Conservation (phyloP, 2,113 vertebrate genomes). For the Drymodes brunneopygia region DNA sequence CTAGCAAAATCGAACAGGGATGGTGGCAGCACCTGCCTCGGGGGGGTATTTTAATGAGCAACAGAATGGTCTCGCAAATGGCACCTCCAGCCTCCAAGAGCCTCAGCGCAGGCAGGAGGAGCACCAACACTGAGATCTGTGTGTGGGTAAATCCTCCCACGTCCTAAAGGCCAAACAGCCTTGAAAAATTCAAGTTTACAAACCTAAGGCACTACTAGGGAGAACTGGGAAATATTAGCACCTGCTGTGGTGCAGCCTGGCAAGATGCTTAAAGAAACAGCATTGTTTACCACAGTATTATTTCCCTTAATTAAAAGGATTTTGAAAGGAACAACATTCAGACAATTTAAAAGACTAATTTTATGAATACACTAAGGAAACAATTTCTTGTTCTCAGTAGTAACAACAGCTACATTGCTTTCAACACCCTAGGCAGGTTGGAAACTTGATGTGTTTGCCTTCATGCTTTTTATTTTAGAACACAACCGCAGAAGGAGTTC, state of each 20-base stretch:
- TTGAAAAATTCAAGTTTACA: not conserved
- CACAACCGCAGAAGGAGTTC: accelerated
- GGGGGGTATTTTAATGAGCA: not conserved
- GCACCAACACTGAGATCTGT: not conserved
- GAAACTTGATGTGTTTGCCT: not conserved
- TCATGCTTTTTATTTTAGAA: not conserved
- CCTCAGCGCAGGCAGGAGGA: not conserved
- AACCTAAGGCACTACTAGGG: not conserved
- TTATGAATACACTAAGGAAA: not conserved
- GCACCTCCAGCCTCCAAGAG: not conserved
- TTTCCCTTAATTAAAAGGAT: not conserved
- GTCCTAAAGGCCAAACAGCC: not conserved
- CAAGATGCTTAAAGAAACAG: not conserved
- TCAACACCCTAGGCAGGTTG: not conserved
- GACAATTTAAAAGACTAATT: not conserved
- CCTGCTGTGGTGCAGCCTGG: not conserved
- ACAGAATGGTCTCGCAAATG: not conserved
- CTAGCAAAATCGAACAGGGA: not conserved
- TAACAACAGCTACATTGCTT: not conserved
- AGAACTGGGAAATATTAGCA: not conserved
- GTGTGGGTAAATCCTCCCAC: not conserved
- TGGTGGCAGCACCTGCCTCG: not conserved
- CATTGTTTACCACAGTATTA: not conserved
- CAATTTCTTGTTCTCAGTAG: not conserved
- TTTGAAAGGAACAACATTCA: not conserved